A percentile compares a stretch with the other conserved stretches of the same genome.
These are phyloP conservation scores for Brachyhypopomus occidentalis DNA, from an alignment of 2,113 vertebrate genomes.

Conservation along the genomic window DNA sequence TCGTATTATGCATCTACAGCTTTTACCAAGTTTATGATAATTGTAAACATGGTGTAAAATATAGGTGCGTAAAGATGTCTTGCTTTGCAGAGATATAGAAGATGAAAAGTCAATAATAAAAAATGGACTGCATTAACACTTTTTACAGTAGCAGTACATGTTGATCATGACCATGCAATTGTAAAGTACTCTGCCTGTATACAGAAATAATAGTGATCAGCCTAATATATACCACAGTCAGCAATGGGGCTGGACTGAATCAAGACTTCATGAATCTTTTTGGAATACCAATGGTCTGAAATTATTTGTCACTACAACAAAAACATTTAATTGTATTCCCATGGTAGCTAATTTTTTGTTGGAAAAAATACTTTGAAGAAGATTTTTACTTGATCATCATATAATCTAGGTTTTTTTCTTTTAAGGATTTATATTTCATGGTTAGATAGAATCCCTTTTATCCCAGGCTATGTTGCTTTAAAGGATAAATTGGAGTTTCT, in stretches of 20 bases:
- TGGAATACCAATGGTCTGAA: too few relatives aligned
- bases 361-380: background rate
- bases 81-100: conserved; percentile 73
- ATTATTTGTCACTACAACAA: too few relatives aligned
- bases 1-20: conserved; percentile 46
- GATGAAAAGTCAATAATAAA: conserved; percentile 52
- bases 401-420: background rate
- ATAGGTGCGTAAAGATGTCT: conserved; percentile 53
- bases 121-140: conserved; percentile 18
- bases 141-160: background rate
- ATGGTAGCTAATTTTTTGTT: background rate
- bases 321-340: too few relatives aligned
- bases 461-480: conserved; percentile 50
- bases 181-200: too few relatives aligned
- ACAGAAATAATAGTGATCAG: too few relatives aligned
- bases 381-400: background rate
- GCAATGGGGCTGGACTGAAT: too few relatives aligned
- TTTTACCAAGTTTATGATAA: conserved; percentile 52
- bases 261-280: too few relatives aligned
- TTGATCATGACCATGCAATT: background rate
- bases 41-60: conserved; percentile 59
- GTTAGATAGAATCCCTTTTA: conserved; percentile 52
- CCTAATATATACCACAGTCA: too few relatives aligned
- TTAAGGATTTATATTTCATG: conserved; percentile 38
- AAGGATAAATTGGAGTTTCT: conserved; percentile 70